A percentile compares a stretch with the other conserved stretches of the same genome.
phyloP scores from a whole-genome alignment of 2,888 invertebrate genomes.

The Alloscopus bannaensis region DNA sequence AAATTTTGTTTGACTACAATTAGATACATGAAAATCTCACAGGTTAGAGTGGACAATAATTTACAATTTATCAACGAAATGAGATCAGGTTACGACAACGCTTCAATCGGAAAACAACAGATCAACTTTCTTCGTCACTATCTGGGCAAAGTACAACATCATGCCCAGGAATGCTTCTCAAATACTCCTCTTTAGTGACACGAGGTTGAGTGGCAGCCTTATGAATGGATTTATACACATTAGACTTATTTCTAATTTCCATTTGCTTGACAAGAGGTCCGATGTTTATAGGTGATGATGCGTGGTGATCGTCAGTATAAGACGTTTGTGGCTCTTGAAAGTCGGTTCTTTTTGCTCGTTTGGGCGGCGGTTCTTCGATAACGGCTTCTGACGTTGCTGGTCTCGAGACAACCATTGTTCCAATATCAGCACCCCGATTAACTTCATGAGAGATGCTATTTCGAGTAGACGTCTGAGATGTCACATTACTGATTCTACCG shows the following conservation, averaged over 20 bases:
- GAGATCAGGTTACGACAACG: too few species aligned
- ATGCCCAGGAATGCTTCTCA: constrained; percentile 49
- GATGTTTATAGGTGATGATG: constrained; percentile 2
- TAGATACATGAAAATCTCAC: too few species aligned
- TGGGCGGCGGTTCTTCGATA: constrained; percentile 31
- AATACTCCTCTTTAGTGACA: constrained; percentile 24
- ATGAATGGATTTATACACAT: constrained; percentile 9
- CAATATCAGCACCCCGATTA: constrained; percentile 10
- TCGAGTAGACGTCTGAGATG: too few species aligned
- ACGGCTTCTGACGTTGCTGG: too few species aligned
- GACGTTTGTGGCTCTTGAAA: background rate
- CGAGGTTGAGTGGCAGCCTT: background rate
- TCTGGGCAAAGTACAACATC: constrained; percentile 52
- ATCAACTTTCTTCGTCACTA: constrained; percentile 59
- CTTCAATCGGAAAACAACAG: too few species aligned
- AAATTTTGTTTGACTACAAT: too few species aligned
- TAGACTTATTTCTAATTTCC: constrained; percentile 10
- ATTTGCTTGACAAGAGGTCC: constrained; percentile 9
- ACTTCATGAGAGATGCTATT: constrained; percentile 33
- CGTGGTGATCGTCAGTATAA: background rate
- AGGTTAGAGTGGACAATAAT: too few species aligned
- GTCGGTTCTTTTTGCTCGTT: constrained; percentile 36
- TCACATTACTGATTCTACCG: constrained; percentile 49
- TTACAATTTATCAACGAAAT: too few species aligned
- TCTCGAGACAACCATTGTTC: too few species aligned